Evolutionary conservation across 2,113 vertebrate genomes (phyloP).

Genomic region (Poicephalus meyeri): DNA sequence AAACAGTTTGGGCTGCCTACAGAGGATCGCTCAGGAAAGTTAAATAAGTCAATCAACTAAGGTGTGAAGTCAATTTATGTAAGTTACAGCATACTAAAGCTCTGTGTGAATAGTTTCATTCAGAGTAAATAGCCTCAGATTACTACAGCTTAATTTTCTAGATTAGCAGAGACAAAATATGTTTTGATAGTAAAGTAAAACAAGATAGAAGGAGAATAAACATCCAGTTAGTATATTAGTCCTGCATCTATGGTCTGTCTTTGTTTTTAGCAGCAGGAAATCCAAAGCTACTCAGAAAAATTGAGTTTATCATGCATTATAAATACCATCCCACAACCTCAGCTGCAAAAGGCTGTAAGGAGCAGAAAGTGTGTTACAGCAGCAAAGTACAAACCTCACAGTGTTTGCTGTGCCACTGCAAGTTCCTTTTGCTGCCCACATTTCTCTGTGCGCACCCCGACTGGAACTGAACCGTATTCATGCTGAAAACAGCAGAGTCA

Average conservation of each 20-base stretch:
- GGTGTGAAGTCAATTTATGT: slow-evolving; percentile 61
- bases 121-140: slow-evolving; percentile 28
- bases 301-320: neutral
- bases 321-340: neutral
- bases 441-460: fast-evolving
- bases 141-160: slow-evolving; percentile 30
- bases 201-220: slow-evolving; percentile 25
- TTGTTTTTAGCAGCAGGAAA: slow-evolving; percentile 6
- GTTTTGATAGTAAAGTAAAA: slow-evolving; percentile 54
- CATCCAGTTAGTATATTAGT: neutral
- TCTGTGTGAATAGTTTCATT: slow-evolving; percentile 46
- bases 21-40: slow-evolving; percentile 12
- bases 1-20: slow-evolving; percentile 14
- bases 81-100: slow-evolving; percentile 36
- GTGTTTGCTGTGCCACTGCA: neutral
- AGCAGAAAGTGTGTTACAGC: neutral
- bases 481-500: neutral
- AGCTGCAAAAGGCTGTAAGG: neutral
- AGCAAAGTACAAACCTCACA: neutral
- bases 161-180: slow-evolving; percentile 57
- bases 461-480: neutral
- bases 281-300: neutral
- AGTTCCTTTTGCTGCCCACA: fast-evolving
- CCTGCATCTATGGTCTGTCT: neutral
- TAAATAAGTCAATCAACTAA: slow-evolving; percentile 56